phyloP scores from a whole-genome alignment of 2,888 invertebrate species.

The Drosophila stalkeri region DNA sequence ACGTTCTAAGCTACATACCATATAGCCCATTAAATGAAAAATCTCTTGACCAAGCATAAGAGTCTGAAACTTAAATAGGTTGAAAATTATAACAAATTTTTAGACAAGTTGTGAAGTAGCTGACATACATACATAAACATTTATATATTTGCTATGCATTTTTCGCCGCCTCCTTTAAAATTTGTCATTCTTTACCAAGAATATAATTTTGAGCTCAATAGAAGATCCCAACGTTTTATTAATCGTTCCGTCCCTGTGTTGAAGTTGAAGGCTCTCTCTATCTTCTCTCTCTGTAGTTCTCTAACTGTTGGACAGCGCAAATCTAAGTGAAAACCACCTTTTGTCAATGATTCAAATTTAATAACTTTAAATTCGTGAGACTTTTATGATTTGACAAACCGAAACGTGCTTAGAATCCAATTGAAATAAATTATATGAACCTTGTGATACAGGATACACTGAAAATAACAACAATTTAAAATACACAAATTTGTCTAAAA shows the following conservation, averaged over 20 bases:
- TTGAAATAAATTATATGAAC: slow-evolving; percentile 19
- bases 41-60: slow-evolving; percentile 77
- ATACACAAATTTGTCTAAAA: slow-evolving; percentile 18
- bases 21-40: slow-evolving; percentile 35
- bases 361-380: slow-evolving; percentile 6
- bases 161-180: slow-evolving; percentile 4
- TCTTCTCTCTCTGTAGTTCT: not conserved
- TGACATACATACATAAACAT: not conserved
- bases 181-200: not conserved
- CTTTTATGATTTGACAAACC: slow-evolving; percentile 7
- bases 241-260: slow-evolving; percentile 52
- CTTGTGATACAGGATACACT: slow-evolving; percentile 60
- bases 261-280: slow-evolving; percentile 24
- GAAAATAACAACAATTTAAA: slow-evolving; percentile 20
- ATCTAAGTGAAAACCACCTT: slow-evolving; percentile 25
- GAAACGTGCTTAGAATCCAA: slow-evolving; percentile 42
- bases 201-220: slow-evolving; percentile 6
- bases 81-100: slow-evolving; percentile 52
- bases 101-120: slow-evolving; percentile 26
- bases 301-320: slow-evolving; percentile 2
- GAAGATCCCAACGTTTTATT: slow-evolving; percentile 55
- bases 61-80: slow-evolving; percentile 76
- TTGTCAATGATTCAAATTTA: slow-evolving; percentile 23
- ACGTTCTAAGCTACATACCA: slow-evolving; percentile 41
- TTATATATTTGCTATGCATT: slow-evolving; percentile 6